Percentiles rank a stretch among this genome's conserved stretches.
Evolutionary conservation across 2,888 invertebrate genomes (phyloP).

Genomic region (Troides helena): DNA sequence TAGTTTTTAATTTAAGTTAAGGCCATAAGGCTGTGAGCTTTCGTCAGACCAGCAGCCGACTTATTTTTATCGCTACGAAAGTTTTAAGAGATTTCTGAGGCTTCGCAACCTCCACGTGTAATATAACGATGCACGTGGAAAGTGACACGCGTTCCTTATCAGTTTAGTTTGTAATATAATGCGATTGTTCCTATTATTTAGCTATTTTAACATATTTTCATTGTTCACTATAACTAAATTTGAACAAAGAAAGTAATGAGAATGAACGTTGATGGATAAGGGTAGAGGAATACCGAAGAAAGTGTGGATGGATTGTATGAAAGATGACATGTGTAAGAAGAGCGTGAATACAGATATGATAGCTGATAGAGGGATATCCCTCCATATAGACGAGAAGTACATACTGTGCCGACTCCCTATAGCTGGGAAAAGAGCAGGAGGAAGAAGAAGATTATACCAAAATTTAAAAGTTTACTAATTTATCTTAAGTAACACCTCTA

Average conservation of each 20-base stretch:
- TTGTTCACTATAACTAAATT: background rate
- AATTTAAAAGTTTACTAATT: too few relatives aligned
- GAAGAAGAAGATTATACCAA: too few relatives aligned
- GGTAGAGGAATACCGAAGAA: too few relatives aligned
- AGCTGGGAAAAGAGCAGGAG: too few relatives aligned
- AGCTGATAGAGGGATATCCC: too few relatives aligned
- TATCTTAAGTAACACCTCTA: background rate
- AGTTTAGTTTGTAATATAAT: background rate
- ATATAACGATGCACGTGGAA: constrained; percentile 1
- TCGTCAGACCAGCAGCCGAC: background rate
- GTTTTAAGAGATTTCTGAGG: constrained; percentile 1
- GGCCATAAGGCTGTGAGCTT: background rate
- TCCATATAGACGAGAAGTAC: too few relatives aligned
- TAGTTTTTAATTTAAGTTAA: background rate
- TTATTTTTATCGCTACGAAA: constrained; percentile 1
- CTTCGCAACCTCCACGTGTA: background rate
- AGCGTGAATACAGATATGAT: too few relatives aligned
- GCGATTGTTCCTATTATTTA: background rate
- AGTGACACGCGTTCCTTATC: background rate
- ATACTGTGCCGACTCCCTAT: too few relatives aligned
- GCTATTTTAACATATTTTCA: background rate
- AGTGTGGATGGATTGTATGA: too few relatives aligned
- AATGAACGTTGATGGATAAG: too few relatives aligned
- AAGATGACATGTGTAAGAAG: too few relatives aligned
- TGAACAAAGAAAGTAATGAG: too few relatives aligned